Percentiles rank a stretch among this genome's conserved stretches.
These are phyloP conservation scores for Nematopogon swammerdamellus DNA, from an alignment of 2,888 invertebrate genomes.

Conservation along the genomic window DNA sequence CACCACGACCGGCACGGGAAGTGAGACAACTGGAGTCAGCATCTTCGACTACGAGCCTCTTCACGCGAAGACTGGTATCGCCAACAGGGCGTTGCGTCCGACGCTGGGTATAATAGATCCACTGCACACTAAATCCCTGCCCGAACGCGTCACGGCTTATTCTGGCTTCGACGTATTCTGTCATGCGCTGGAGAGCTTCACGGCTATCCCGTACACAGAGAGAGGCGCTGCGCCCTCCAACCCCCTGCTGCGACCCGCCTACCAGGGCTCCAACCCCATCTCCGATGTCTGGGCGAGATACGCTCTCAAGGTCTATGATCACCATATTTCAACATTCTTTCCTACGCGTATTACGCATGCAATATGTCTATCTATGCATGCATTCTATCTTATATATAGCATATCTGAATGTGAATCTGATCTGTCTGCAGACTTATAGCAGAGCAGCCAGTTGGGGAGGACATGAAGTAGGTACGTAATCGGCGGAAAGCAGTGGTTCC, in stretches of 20 bases:
- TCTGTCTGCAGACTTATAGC: too few relatives aligned
- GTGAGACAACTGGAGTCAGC: conserved; percentile 75
- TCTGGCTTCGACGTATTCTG: conserved; percentile 79
- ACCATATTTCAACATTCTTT: too few relatives aligned
- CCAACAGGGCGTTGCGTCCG: conserved; percentile 67
- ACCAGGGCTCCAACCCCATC: conserved; percentile 79
- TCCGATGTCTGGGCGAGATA: conserved; percentile 80
- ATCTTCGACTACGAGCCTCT: conserved; percentile 75
- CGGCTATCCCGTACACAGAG: conserved; percentile 68
- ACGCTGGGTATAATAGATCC: conserved; percentile 75
- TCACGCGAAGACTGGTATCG: conserved; percentile 76
- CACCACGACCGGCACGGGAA: conserved; percentile 79
- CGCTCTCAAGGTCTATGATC: conserved; percentile 52
- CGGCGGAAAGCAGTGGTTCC: too few relatives aligned
- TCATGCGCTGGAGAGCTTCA: conserved; percentile 79
- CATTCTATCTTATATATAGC: too few relatives aligned
- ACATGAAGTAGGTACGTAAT: too few relatives aligned
- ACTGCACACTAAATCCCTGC: conserved; percentile 67
- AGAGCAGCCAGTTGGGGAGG: too few relatives aligned
- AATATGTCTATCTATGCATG: too few relatives aligned
- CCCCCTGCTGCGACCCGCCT: conserved; percentile 68
- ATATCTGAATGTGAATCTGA: too few relatives aligned
- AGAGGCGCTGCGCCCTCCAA: conserved; percentile 65
- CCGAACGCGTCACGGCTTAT: conserved; percentile 64
- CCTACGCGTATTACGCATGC: too few relatives aligned